Conservation (phyloP, 2,888 invertebrate genomes). For the Trachelus troglodyta region DNA sequence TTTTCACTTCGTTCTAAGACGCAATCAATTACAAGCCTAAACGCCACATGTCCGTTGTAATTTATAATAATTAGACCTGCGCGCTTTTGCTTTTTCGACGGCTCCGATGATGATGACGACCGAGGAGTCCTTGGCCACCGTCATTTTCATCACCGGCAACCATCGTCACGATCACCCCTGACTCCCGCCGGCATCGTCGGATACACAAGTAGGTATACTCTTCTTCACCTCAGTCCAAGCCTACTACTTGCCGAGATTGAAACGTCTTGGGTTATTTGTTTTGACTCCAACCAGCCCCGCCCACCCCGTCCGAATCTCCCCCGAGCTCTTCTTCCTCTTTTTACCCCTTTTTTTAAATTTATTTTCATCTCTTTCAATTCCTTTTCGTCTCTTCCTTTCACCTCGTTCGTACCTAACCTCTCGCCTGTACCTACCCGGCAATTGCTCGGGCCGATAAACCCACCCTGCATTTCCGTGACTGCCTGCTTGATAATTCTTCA, state of each 20-base stretch:
- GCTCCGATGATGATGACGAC: constrained; percentile 1
- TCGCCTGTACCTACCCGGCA: background rate
- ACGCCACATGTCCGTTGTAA: constrained; percentile 55
- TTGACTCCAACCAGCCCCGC: constrained; percentile 57
- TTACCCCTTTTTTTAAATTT: background rate
- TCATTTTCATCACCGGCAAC: background rate
- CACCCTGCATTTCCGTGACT: background rate
- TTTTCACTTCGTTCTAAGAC: constrained; percentile 32
- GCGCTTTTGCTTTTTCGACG: background rate
- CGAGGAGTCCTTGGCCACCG: background rate
- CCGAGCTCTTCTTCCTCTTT: background rate
- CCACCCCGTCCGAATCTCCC: constrained; percentile 48
- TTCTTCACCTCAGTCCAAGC: constrained; percentile 8
- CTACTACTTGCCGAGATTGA: constrained; percentile 45
- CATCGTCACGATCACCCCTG: background rate
- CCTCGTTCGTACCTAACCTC: background rate
- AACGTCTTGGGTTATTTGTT: constrained; percentile 62
- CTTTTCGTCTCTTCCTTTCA: background rate
- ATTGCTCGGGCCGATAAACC: background rate
- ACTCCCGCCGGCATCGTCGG: background rate
- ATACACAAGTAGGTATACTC: background rate
- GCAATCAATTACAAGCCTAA: constrained; percentile 60
- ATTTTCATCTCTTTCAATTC: background rate
- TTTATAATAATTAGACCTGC: constrained; percentile 48
- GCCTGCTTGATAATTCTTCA: background rate